Base-by-base conservation (phyloP, 1,140 invertebrate genomes). In the Caenorhabditis remanei region DNA sequence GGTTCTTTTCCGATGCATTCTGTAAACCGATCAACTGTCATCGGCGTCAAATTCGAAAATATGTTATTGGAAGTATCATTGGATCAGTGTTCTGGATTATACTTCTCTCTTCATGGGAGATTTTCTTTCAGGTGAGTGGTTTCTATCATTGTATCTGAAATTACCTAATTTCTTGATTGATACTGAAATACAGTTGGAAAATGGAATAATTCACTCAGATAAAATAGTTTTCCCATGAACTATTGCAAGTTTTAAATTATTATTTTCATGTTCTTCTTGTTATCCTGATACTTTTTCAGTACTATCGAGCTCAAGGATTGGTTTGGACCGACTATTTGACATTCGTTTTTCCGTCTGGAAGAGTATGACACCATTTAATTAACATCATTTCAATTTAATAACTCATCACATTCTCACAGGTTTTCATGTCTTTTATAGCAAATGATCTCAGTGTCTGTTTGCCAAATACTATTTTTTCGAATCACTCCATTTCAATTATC, bases 1-100 rank as follows among this genome's bases (percentile, higher is more conserved):
- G 71, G 71, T 79, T 79, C n/a, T 79, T 79, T 14, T 79, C 71
- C 13, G 71, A 79, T 24, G 71, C 71, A 24, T 79, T 79, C 41
- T 79, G 71, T n/a, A 79, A 79, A 79, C 71, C 71, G n/a, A 11
- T 79, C 46, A 79, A 79, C 21, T 4, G 6, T 32, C 71, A 79
- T 50, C 71, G 71, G 11, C 71, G 43, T 24, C 71, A 79, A 50
- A 79, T 79, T 50, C 71, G 71, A 24, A 79, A 79, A 79, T 79
- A 79, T 53, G 71, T 79, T 13, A 79, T 79, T 53, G 71, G 46
- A 13, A 79, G 71, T n/a, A 79, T 79, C 11, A 24, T 79, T 53
- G 71, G 71, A 48, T 79, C 71, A 11, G 9, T 79, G 14, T 46
- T 79, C n/a, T 79, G 71, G 71, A 50, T 79, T 50, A n/a, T 50